These are phyloP conservation scores for Lophius americanus DNA, from an alignment of 2,797 vertebrate genomes.

Conservation along the genomic window DNA sequence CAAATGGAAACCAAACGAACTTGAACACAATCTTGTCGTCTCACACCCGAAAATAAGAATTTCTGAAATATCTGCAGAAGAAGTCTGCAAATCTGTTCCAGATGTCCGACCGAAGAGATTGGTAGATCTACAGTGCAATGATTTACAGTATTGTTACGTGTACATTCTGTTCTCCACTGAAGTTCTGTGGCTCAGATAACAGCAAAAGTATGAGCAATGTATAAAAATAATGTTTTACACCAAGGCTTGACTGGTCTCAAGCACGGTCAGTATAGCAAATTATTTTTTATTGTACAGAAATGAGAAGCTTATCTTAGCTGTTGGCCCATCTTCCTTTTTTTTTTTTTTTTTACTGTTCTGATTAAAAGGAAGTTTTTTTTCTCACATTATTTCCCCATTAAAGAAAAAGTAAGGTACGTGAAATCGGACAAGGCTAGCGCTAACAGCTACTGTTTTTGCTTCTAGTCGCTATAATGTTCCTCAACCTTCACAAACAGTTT, in stretches of 20 bases:
- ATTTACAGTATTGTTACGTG: constrained; percentile 66
- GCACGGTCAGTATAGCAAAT: constrained; percentile 74
- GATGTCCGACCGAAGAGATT: constrained; percentile 24
- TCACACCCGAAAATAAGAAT: constrained; percentile 17
- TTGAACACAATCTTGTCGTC: neutral
- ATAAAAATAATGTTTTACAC: constrained; percentile 71
- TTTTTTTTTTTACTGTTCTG: constrained; percentile 26
- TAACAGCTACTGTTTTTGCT: constrained; percentile 51
- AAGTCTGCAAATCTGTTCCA: constrained; percentile 34
- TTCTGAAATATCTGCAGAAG: constrained; percentile 34
- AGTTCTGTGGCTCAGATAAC: constrained; percentile 63
- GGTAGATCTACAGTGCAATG: constrained; percentile 60
- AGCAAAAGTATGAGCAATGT: constrained; percentile 60
- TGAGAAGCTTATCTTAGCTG: constrained; percentile 59
- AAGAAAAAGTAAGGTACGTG: too few relatives aligned
- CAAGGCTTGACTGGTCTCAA: constrained; percentile 98
- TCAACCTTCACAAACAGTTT: constrained; percentile 1
- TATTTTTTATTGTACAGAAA: constrained; percentile 78
- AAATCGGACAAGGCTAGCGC: constrained; percentile 71
- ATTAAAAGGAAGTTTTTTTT: constrained; percentile 16
- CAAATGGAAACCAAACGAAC: constrained; percentile 4
- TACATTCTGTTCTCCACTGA: constrained; percentile 60
- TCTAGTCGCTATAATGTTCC: constrained; percentile 59
- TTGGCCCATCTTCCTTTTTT: constrained; percentile 34
- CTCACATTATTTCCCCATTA: too few relatives aligned